Evolutionary conservation across 2,113 vertebrate species (phyloP).

Genomic region (Nipponia nippon): DNA sequence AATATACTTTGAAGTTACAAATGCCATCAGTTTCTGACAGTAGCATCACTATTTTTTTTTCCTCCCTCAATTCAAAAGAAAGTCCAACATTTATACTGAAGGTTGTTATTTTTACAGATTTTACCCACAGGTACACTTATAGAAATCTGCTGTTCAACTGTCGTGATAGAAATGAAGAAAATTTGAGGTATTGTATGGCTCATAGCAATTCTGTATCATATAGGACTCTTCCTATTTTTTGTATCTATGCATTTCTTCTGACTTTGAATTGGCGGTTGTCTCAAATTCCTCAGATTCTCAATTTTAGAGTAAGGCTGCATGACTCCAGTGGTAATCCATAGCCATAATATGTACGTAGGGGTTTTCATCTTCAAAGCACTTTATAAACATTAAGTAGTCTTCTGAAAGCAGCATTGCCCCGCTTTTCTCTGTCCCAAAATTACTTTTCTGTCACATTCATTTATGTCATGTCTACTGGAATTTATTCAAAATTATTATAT

Average conservation of each 20-base stretch:
- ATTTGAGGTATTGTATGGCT: not conserved
- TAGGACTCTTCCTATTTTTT: not conserved
- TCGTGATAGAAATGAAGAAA: not conserved
- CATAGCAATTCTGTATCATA: not conserved
- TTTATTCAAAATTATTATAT: not conserved
- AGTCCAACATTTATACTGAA: not conserved
- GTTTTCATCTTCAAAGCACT: not conserved
- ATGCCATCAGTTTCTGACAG: not conserved
- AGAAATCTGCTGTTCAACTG: not conserved
- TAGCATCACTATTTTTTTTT: not conserved
- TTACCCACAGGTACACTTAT: not conserved
- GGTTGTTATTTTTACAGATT: not conserved
- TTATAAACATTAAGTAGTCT: not conserved
- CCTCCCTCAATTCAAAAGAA: not conserved
- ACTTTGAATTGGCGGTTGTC: not conserved
- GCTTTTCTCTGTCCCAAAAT: not conserved
- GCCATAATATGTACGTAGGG: fast-evolving
- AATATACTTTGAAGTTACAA: not conserved
- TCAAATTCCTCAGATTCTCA: not conserved
- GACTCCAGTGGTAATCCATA: not conserved
- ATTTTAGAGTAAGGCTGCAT: not conserved
- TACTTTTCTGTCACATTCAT: slow-evolving; percentile 1
- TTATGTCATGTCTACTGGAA: not conserved
- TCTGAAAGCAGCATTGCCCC: not conserved
- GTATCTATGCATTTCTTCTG: not conserved